Conservation (phyloP, 2,888 invertebrate genomes). For the Hyles lineata region DNA sequence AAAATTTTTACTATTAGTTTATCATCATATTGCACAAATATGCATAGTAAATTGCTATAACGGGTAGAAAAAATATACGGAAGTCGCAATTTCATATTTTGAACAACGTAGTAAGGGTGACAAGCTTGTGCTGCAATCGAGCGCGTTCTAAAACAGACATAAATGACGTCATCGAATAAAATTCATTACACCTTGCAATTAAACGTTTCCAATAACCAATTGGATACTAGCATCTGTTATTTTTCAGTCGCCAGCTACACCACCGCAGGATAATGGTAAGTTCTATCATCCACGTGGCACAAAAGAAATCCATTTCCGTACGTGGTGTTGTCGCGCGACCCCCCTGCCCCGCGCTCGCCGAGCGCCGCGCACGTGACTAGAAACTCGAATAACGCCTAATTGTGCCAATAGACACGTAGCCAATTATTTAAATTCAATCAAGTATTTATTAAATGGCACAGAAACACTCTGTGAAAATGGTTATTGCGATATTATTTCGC, state of each 20-base stretch:
- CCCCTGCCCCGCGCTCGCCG: too few species aligned
- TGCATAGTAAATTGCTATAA: background rate
- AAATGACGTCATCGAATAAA: background rate
- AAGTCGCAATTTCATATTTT: background rate
- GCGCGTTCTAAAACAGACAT: background rate
- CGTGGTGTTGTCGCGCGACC: background rate
- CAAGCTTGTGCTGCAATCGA: background rate
- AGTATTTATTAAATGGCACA: constrained; percentile 2
- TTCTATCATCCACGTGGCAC: constrained; percentile 12
- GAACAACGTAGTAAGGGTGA: background rate
- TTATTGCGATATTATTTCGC: constrained; percentile 5
- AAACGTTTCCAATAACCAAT: constrained; percentile 1
- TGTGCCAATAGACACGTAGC: background rate
- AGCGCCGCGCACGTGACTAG: background rate
- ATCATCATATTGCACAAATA: background rate
- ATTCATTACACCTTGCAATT: background rate
- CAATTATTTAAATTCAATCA: constrained; percentile 15
- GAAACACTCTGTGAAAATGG: background rate
- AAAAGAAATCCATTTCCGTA: constrained; percentile 29
- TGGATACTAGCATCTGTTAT: background rate
- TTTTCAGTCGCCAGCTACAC: background rate
- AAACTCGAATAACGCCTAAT: background rate
- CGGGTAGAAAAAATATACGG: background rate
- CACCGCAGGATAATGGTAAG: background rate
- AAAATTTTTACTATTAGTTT: too few species aligned